Evolutionary conservation across 1,140 invertebrate species (phyloP).

Genomic region (Trichonephila inaurata): DNA sequence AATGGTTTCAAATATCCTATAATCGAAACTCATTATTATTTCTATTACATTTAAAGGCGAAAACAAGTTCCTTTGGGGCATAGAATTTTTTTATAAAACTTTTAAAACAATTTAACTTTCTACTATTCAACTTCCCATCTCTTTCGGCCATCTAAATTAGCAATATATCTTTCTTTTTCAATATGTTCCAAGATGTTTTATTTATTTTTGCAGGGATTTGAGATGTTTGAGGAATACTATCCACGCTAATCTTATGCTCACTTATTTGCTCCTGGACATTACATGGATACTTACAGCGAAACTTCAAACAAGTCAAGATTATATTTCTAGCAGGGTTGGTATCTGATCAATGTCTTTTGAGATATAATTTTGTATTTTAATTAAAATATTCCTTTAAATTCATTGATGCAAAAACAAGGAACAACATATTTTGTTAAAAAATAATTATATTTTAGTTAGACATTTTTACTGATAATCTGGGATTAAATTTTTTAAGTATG

Average conservation of each 20-base stretch:
- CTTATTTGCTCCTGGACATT: slow-evolving; percentile 89
- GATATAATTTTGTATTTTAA: too few relatives aligned
- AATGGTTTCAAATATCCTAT: too few relatives aligned
- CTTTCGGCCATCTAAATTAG: neutral
- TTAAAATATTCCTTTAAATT: too few relatives aligned
- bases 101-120: neutral
- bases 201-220: slow-evolving; percentile 87
- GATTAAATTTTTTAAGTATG: too few relatives aligned
- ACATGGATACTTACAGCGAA: slow-evolving; percentile 89
- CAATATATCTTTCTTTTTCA: neutral
- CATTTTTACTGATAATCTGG: too few relatives aligned
- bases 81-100: too few relatives aligned
- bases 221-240: slow-evolving; percentile 94
- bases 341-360: neutral
- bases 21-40: too few relatives aligned
- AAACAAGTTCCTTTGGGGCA: too few relatives aligned
- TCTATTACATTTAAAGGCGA: too few relatives aligned
- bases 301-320: slow-evolving; percentile 86
- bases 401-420: too few relatives aligned
- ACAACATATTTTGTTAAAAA: too few relatives aligned
- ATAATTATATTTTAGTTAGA: too few relatives aligned
- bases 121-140: neutral
- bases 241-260: slow-evolving; percentile 93
- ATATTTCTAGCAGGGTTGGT: slow-evolving; percentile 80
- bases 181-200: neutral